Evolutionary conservation across 2,113 vertebrate species (phyloP).

Genomic region (Phrynocephalus versicolor): DNA sequence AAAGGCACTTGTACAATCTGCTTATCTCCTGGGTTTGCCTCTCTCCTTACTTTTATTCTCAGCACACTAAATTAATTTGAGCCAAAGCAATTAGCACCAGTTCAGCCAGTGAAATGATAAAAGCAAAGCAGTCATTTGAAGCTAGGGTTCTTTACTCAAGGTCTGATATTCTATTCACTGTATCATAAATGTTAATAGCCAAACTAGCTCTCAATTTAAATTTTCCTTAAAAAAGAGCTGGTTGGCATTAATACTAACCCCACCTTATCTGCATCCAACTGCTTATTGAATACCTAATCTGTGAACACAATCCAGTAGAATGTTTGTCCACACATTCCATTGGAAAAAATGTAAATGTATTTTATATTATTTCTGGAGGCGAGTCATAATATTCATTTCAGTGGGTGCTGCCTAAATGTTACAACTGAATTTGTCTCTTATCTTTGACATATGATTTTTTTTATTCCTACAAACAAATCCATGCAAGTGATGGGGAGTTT

Average conservation of each 20-base stretch:
- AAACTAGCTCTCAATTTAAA: neutral
- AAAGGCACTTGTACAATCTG: slow-evolving; percentile 15
- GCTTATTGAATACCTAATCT: neutral
- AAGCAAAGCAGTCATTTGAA: neutral
- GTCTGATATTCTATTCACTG: neutral
- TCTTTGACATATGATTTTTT: no score
- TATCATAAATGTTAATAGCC: neutral
- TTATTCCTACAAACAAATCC: neutral
- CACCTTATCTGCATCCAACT: slow-evolving; percentile 17
- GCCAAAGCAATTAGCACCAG: neutral
- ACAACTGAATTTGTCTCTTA: neutral
- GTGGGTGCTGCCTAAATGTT: neutral
- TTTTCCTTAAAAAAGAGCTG: slow-evolving; percentile 8
- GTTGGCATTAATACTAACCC: neutral
- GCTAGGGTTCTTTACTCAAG: neutral
- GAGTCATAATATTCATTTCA: neutral
- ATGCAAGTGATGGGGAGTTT: neutral
- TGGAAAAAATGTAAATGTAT: neutral
- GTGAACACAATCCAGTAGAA: neutral
- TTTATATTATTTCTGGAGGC: neutral
- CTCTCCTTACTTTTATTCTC: neutral
- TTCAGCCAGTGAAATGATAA: neutral
- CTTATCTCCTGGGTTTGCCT: neutral
- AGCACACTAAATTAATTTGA: neutral
- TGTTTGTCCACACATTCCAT: neutral